These are phyloP conservation scores for Perizoma flavofasciatum DNA, from an alignment of 2,888 invertebrate species.

Conservation along the genomic window DNA sequence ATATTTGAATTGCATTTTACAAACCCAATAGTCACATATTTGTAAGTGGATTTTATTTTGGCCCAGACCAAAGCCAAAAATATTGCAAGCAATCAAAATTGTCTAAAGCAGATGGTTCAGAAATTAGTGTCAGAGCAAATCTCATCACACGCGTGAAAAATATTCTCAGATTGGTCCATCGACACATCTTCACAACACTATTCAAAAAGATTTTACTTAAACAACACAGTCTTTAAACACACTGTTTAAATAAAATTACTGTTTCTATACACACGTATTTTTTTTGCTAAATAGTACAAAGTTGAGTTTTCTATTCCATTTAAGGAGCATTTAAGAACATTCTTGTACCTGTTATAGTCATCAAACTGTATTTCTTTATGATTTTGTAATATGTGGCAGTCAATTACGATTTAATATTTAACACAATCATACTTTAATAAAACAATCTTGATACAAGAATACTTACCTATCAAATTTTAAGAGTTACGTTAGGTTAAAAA, in stretches of 20 bases:
- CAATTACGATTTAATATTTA: background rate
- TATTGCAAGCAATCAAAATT: no score
- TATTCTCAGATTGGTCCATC: conserved; percentile 58
- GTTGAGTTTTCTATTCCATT: conserved; percentile 7
- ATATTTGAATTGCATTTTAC: no score
- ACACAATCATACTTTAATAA: background rate
- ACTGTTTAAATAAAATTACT: conserved; percentile 37
- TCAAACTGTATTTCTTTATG: background rate
- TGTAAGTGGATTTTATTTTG: no score
- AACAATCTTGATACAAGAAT: background rate
- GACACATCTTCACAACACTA: conserved; percentile 48
- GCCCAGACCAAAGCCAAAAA: no score
- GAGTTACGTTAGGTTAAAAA: background rate
- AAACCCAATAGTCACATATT: no score
- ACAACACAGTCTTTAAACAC: conserved; percentile 61
- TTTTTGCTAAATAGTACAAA: conserved; percentile 8
- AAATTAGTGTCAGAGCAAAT: conserved; percentile 3
- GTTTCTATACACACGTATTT: conserved; percentile 12
- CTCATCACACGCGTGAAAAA: conserved; percentile 46
- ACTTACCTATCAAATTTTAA: no score
- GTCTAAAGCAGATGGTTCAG: no score
- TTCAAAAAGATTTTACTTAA: conserved; percentile 45
- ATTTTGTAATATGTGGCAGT: conserved; percentile 1
- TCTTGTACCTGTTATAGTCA: background rate
- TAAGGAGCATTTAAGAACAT: conserved; percentile 2